Conservation (phyloP, 2,888 invertebrate species). For the Melanchra persicariae region DNA sequence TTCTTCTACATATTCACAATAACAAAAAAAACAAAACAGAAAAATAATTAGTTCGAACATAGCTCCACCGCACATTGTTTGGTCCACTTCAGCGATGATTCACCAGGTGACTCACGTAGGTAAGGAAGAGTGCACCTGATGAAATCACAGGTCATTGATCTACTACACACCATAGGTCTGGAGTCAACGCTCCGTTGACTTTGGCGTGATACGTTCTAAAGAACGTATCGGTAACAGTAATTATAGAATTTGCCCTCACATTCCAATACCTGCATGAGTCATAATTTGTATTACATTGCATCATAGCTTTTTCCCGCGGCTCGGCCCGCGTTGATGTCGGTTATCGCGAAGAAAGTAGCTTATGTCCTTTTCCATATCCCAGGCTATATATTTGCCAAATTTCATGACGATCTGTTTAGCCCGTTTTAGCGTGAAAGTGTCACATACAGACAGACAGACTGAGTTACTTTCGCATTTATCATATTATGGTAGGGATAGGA, state of each 20-base stretch:
- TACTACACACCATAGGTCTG: conserved; percentile 9
- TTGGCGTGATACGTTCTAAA: background rate
- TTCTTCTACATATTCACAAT: background rate
- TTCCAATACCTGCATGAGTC: conserved; percentile 1
- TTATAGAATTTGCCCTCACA: conserved; percentile 1
- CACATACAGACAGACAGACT: no score
- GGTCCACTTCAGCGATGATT: conserved; percentile 73
- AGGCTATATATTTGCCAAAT: no score
- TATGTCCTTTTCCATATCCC: no score
- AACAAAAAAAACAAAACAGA: background rate
- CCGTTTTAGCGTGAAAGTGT: no score
- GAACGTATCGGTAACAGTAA: no score
- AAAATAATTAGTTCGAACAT: conserved; percentile 3
- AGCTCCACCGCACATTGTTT: conserved; percentile 22
- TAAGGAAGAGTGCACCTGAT: conserved; percentile 74
- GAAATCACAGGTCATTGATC: conserved; percentile 75
- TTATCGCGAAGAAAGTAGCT: no score
- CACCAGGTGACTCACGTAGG: conserved; percentile 74
- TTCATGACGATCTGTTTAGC: no score
- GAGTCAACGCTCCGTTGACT: conserved; percentile 45
- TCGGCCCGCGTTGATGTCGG: no score
- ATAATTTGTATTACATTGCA: background rate
- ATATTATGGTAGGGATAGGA: no score
- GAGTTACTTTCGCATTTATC: no score
- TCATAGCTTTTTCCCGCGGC: background rate